Evolutionary conservation across 35 echinoderm and acorn worm species (phyloP), one percentile per base, ranked within the genome.

Genomic region (Stichopus chloronotus): DNA sequence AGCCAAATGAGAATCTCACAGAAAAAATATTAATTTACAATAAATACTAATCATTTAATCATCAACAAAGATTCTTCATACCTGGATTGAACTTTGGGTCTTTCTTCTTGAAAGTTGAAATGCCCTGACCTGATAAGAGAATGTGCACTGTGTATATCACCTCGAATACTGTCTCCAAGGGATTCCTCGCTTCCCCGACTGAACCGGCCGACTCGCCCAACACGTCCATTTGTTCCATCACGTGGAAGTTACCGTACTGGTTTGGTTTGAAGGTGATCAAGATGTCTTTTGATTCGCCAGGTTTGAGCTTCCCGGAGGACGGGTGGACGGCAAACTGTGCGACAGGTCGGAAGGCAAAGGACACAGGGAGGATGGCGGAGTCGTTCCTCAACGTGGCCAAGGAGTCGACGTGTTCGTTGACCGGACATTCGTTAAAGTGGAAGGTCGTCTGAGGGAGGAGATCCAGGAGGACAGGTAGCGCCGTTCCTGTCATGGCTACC

Each of bases 241-340:
- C 92, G 52, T 92, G 94, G 90, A 99, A 99, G 55, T 92, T 78
- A 20, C 97, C 97, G 87, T 96, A 99, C 94, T 99, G 97, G 56
- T 96, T 96, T 6, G 97, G 97, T 92, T 99, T 99, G 69, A 99
- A 99, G 8, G 95, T 96, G 78, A 99, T 90, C 84, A 99, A 94
- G 12, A 99, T 76, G 81, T 99, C 97, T 83, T 92, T 86, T 3
- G 92, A 84, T 92, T 96, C 95, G 7, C 95, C 97, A 9, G 97
- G 97, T 59, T 68, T 95, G 17, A 99, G 85, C 76, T 95, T 95
- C 8, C 95, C 97, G 53, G 94, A 95, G 5, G 72, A 20, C 21
- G 97, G 97, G 90, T 93, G 88, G 1, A 95, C 83, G 14, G 83
- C 57, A 90, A 96, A 99, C 90, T 99, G 95, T 16, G 97, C 97